These are phyloP conservation scores for Drosophila setosimentum DNA, from an alignment of 2,888 invertebrate species.

Conservation along the genomic window DNA sequence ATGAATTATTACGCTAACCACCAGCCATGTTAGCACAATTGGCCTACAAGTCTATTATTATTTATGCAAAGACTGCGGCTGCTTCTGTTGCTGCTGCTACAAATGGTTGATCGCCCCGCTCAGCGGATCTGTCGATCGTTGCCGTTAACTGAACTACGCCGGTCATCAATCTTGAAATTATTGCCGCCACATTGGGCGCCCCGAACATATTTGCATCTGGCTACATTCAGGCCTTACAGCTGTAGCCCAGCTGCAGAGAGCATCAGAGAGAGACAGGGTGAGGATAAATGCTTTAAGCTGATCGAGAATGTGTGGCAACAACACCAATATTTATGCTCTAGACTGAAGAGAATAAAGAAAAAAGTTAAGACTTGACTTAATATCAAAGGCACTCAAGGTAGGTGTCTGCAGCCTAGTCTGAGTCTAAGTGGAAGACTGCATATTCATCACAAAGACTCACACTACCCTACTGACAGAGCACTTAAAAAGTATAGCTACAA, in stretches of 20 bases:
- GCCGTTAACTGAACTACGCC: constrained; percentile 77
- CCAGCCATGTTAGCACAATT: constrained; percentile 79
- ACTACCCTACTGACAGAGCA: constrained; percentile 4
- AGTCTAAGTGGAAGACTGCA: constrained; percentile 13
- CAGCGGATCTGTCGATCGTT: constrained; percentile 58
- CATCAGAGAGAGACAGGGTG: not conserved
- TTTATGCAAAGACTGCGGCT: constrained; percentile 70
- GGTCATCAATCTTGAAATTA: constrained; percentile 78
- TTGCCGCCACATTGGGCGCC: constrained; percentile 66
- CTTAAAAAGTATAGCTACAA: not conserved
- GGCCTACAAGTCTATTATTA: constrained; percentile 80
- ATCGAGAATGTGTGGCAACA: constrained; percentile 23
- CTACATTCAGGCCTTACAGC: constrained; percentile 15
- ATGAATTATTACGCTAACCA: constrained; percentile 79
- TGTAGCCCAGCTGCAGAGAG: constrained; percentile 10
- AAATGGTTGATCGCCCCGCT: constrained; percentile 52
- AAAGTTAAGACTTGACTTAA: constrained; percentile 4
- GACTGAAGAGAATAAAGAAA: not conserved
- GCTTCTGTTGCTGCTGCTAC: constrained; percentile 53
- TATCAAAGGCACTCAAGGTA: constrained; percentile 28
- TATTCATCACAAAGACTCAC: constrained; percentile 12
- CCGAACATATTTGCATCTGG: constrained; percentile 67
- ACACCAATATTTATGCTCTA: constrained; percentile 9
- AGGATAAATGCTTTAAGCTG: constrained; percentile 24
- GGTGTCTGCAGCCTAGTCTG: not conserved